Percentiles rank a stretch among this genome's conserved stretches.
Evolutionary conservation across 2,113 vertebrate genomes (phyloP).

Genomic region (Sapayoa aenigma): DNA sequence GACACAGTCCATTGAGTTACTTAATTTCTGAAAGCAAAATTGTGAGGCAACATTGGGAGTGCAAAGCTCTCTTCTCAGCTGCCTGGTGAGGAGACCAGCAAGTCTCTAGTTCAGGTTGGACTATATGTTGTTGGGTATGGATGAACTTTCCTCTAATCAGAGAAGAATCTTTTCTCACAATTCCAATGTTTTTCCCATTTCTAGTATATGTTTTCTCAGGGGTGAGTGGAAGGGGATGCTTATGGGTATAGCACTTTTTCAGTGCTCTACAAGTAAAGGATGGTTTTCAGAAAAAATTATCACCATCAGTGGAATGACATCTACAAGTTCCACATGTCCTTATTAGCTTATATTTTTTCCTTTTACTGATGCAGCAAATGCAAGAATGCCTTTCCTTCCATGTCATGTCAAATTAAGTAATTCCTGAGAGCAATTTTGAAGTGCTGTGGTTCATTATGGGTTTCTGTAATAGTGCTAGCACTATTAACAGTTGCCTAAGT

Average conservation of each 20-base stretch:
- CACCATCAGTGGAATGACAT: neutral
- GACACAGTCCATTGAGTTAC: neutral
- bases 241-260: neutral
- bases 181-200: neutral
- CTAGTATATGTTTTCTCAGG: neutral
- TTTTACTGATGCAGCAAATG: neutral
- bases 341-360: neutral
- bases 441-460: neutral
- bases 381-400: neutral
- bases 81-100: fast-evolving
- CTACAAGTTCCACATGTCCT: neutral
- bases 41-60: neutral
- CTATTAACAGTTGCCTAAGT: neutral
- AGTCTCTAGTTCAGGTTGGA: neutral
- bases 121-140: neutral
- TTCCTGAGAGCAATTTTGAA: neutral
- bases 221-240: neutral
- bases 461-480: neutral
- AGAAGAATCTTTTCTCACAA: neutral
- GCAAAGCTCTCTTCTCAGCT: neutral
- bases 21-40: neutral
- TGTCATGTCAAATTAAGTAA: neutral
- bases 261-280: neutral
- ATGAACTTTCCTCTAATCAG: neutral
- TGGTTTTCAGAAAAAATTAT: neutral